Percentiles rank a stretch among this genome's conserved stretches.
phyloP scores from a whole-genome alignment of 2,113 vertebrate genomes.

The Cyanoramphus novaezelandiae region DNA sequence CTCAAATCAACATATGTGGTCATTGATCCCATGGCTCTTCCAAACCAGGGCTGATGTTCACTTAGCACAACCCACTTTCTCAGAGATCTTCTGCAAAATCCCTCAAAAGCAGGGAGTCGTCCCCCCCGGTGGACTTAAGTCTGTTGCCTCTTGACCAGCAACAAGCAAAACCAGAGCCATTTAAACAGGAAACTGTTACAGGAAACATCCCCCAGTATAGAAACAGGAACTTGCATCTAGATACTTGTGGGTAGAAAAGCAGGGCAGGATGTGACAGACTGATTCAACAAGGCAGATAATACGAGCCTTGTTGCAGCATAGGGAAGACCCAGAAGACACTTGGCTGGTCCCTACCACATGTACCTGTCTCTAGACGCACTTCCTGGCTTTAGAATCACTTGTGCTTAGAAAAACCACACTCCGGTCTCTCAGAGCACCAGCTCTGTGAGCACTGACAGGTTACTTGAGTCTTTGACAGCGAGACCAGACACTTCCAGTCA shows the following conservation, averaged over 20 bases:
- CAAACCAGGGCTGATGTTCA: fast-evolving
- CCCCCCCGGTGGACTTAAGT: fast-evolving
- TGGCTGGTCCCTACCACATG: fast-evolving
- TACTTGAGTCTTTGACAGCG: background rate
- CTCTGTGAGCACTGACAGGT: background rate
- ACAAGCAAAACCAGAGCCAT: background rate
- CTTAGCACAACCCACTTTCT: fast-evolving
- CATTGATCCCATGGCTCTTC: fast-evolving
- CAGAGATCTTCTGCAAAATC: fast-evolving
- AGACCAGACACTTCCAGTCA: background rate
- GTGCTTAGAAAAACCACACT: background rate
- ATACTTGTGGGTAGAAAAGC: background rate
- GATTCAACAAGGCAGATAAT: too few relatives aligned
- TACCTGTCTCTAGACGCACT: background rate
- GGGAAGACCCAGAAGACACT: background rate
- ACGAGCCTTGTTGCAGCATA: background rate
- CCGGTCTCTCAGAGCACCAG: fast-evolving
- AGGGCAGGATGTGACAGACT: background rate
- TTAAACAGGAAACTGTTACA: background rate
- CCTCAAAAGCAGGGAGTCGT: background rate
- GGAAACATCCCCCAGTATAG: slow-evolving; percentile 10
- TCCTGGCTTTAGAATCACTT: background rate
- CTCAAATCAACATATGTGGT: fast-evolving
- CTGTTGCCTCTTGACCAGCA: fast-evolving
- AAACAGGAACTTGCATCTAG: slow-evolving; percentile 45